These are phyloP conservation scores for Haliclystus octoradiatus DNA, from an alignment of 30 jellyfish, hydroid and myxozoan genomes.

Conservation along the genomic window DNA sequence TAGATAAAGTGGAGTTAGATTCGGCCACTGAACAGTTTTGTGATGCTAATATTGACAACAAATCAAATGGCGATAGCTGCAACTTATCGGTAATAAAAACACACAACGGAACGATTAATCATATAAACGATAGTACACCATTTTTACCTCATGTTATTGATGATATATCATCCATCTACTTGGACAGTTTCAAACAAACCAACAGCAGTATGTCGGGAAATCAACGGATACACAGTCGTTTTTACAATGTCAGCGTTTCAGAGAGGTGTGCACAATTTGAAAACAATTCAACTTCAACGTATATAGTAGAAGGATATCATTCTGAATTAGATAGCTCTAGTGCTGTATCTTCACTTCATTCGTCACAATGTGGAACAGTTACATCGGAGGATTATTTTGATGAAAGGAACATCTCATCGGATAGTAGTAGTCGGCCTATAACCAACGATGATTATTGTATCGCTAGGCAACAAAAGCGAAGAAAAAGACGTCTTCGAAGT, in stretches of 20 bases:
- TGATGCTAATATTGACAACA: neutral
- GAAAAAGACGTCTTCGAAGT: neutral
- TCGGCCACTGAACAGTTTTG: slow-evolving; percentile 1
- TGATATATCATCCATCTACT: neutral
- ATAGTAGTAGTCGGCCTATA: neutral
- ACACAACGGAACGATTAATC: neutral
- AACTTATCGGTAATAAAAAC: neutral
- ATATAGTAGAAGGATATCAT: neutral
- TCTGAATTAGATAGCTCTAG: neutral
- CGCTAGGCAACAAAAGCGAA: neutral
- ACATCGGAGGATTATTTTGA: neutral
- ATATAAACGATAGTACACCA: neutral
- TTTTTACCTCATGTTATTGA: neutral
- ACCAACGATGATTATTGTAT: neutral
- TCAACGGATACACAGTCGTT: neutral
- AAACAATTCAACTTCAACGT: neutral
- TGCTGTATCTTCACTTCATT: neutral
- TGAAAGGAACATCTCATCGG: neutral
- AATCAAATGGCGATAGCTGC: neutral
- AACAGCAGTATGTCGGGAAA: neutral
- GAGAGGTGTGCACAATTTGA: slow-evolving; percentile 1
- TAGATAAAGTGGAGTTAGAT: neutral
- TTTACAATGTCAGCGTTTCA: neutral
- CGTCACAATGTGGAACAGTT: neutral
- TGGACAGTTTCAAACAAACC: neutral